A percentile compares a stretch with the other conserved stretches of the same genome.
These are phyloP conservation scores for Sarcophaga bullata DNA, from an alignment of 1,140 invertebrate genomes.

Conservation along the genomic window DNA sequence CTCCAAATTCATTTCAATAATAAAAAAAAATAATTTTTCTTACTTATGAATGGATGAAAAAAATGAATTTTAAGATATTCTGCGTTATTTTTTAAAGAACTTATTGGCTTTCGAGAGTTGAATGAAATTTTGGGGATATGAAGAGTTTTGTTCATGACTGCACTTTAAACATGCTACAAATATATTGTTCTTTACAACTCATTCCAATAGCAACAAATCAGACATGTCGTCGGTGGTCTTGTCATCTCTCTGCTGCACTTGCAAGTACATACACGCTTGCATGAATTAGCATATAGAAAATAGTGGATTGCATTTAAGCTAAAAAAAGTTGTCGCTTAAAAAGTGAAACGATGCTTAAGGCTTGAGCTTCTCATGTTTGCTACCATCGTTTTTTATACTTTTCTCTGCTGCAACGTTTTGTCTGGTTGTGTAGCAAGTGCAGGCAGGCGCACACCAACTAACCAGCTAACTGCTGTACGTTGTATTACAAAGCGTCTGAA, in stretches of 20 bases:
- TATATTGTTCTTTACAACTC: not conserved
- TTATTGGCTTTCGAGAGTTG: no score
- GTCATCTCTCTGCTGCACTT: constrained; percentile 23
- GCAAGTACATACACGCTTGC: not conserved
- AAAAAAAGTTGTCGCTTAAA: not conserved
- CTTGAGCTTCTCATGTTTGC: not conserved
- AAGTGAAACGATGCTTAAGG: not conserved
- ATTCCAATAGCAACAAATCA: constrained; percentile 36
- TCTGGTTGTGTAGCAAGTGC: not conserved
- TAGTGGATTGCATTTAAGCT: not conserved
- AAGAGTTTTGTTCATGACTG: no score
- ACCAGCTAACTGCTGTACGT: not conserved
- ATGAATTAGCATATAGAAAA: not conserved
- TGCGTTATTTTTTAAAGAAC: no score
- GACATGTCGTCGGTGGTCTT: constrained; percentile 40
- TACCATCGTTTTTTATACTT: not conserved
- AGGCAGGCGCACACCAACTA: not conserved
- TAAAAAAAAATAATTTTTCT: no score
- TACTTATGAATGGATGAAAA: no score
- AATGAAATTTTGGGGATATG: no score
- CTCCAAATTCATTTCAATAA: no score
- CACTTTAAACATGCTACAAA: no score
- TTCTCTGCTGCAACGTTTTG: not conserved
- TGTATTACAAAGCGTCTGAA: not conserved
- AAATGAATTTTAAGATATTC: no score